phyloP scores from a whole-genome alignment of 2,113 vertebrate species.

The Guaruba guarouba region DNA sequence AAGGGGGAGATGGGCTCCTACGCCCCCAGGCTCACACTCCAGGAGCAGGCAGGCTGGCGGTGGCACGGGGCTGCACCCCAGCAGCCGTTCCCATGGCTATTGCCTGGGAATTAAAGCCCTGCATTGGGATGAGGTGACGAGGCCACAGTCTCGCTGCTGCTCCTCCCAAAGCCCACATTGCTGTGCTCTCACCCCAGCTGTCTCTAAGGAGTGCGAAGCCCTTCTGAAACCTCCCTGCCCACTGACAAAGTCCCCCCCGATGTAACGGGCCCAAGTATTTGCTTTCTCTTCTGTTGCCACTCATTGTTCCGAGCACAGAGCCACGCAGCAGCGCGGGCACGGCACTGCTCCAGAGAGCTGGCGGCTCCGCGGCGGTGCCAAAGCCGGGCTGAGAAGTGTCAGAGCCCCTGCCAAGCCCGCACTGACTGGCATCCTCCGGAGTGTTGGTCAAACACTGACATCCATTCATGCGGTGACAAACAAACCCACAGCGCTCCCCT shows the following conservation, averaged over 20 bases:
- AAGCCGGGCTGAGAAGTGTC: conserved; percentile 4
- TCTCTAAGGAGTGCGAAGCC: neutral
- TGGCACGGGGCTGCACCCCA: no score
- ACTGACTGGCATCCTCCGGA: neutral
- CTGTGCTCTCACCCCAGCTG: neutral
- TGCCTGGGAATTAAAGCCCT: neutral
- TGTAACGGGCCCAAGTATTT: neutral
- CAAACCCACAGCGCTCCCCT: neutral
- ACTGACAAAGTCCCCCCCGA: neutral
- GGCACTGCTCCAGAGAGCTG: neutral
- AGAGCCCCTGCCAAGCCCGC: neutral
- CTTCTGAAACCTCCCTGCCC: neutral
- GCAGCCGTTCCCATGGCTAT: neutral
- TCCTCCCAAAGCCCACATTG: neutral
- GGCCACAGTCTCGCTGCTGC: accelerated
- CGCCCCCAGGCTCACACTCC: accelerated
- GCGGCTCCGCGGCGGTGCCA: neutral
- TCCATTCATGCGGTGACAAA: neutral
- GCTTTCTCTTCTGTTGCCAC: neutral
- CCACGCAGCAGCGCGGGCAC: neutral
- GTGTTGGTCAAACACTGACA: conserved; percentile 7
- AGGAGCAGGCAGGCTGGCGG: neutral
- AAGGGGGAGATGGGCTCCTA: neutral
- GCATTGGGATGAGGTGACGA: neutral
- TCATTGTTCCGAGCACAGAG: neutral